These are phyloP conservation scores for Nomada fucata DNA, from an alignment of 2,888 invertebrate species.

Conservation along the genomic window DNA sequence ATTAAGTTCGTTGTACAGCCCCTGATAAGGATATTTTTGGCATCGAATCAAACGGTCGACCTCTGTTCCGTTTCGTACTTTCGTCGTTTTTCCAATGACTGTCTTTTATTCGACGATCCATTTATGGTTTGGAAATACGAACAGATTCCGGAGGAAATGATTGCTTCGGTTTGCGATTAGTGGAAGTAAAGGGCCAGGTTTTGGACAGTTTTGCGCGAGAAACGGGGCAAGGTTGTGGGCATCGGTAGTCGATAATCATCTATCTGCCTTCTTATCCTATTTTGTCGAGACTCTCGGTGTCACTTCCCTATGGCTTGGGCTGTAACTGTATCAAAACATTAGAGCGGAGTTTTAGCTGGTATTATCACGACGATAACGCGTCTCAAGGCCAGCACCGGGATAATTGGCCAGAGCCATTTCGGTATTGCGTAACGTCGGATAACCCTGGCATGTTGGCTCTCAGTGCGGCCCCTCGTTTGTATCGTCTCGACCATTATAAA, in stretches of 20 bases:
- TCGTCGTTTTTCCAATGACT: neutral
- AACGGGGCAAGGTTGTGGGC: slow-evolving; percentile 21
- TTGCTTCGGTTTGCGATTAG: neutral
- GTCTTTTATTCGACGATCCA: too few relatives aligned
- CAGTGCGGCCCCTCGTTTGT: neutral
- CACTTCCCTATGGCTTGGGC: slow-evolving; percentile 44
- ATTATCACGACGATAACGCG: slow-evolving; percentile 63
- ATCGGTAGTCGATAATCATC: slow-evolving; percentile 53
- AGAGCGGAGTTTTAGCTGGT: slow-evolving; percentile 47
- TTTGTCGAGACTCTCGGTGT: slow-evolving; percentile 54
- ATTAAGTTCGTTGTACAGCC: neutral
- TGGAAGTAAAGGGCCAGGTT: too few relatives aligned
- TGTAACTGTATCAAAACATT: slow-evolving; percentile 61
- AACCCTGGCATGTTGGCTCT: slow-evolving; percentile 49
- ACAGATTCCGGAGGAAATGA: neutral
- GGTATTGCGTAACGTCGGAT: slow-evolving; percentile 56
- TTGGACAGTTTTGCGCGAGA: neutral
- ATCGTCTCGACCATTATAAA: neutral
- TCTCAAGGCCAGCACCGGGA: slow-evolving; percentile 51
- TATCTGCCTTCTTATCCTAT: slow-evolving; percentile 55
- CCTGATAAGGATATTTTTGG: slow-evolving; percentile 21
- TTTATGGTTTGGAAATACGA: neutral
- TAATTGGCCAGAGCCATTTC: slow-evolving; percentile 60
- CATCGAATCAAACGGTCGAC: neutral
- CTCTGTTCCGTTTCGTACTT: neutral